These are phyloP conservation scores for Apteryx mantelli DNA, from an alignment of 2,113 vertebrate genomes.

Conservation along the genomic window DNA sequence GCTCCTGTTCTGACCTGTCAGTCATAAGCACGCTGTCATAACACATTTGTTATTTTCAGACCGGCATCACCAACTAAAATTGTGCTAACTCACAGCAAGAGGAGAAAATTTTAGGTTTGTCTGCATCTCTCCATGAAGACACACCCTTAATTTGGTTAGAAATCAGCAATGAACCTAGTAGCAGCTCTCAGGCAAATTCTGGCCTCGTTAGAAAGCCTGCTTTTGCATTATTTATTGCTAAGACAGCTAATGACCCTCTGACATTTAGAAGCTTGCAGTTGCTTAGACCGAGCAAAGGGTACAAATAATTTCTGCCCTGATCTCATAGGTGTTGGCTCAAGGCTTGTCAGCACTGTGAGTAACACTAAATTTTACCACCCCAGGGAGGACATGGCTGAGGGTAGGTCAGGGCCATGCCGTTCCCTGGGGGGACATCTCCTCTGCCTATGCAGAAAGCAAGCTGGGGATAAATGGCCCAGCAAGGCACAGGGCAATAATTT, in stretches of 20 bases:
- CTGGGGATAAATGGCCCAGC: background rate
- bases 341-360: background rate
- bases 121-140: background rate
- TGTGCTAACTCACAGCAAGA: background rate
- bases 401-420: fast-evolving
- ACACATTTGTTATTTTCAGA: background rate
- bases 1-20: background rate
- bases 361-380: background rate
- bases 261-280: background rate
- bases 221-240: slow-evolving; percentile 5
- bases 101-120: background rate
- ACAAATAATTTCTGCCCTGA: background rate
- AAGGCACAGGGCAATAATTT: background rate
- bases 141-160: background rate
- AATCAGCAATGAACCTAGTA: background rate
- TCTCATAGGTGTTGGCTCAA: background rate
- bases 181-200: background rate
- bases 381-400: background rate
- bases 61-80: background rate
- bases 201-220: background rate
- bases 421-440: background rate
- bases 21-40: background rate
- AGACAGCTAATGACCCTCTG: background rate
- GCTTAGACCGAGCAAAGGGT: background rate
- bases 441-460: too few species aligned